These are phyloP conservation scores for Drosophila sp. DNA, from an alignment of 1,140 invertebrate species.

Conservation along the genomic window DNA sequence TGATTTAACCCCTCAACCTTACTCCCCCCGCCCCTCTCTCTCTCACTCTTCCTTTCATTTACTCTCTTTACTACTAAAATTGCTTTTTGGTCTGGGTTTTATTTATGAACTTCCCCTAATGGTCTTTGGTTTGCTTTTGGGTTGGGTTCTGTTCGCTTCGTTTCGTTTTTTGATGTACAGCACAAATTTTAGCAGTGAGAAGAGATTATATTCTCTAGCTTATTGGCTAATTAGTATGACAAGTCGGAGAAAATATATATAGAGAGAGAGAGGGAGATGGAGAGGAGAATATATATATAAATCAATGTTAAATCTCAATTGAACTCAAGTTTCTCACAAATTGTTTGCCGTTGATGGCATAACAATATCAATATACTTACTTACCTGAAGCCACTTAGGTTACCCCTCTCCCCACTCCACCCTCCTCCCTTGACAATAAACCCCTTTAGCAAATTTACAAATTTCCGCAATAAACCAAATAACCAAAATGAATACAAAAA, in stretches of 20 bases:
- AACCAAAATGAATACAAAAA: conserved; percentile 74
- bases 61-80: conserved; percentile 31
- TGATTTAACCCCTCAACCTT: conserved; percentile 34
- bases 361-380: conserved; percentile 57
- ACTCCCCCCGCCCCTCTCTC: neutral
- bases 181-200: conserved; percentile 15
- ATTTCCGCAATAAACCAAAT: conserved; percentile 78
- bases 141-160: neutral
- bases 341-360: conserved; percentile 24
- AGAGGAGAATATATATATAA: neutral
- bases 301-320: conserved; percentile 44
- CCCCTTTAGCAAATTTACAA: conserved; percentile 77
- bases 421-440: conserved; percentile 48
- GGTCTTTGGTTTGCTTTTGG: conserved; percentile 12
- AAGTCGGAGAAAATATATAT: conserved; percentile 32
- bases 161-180: conserved; percentile 7
- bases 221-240: conserved; percentile 50
- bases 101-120: conserved; percentile 55
- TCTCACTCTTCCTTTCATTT: neutral
- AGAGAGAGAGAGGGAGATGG: neutral
- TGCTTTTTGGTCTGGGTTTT: conserved; percentile 25
- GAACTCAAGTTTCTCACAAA: conserved; percentile 29
- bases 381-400: conserved; percentile 41
- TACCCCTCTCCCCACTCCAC: neutral
- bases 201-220: conserved; percentile 59